Evolutionary conservation across 1,140 invertebrate species (phyloP).

Genomic region (Drosophila sproati): DNA sequence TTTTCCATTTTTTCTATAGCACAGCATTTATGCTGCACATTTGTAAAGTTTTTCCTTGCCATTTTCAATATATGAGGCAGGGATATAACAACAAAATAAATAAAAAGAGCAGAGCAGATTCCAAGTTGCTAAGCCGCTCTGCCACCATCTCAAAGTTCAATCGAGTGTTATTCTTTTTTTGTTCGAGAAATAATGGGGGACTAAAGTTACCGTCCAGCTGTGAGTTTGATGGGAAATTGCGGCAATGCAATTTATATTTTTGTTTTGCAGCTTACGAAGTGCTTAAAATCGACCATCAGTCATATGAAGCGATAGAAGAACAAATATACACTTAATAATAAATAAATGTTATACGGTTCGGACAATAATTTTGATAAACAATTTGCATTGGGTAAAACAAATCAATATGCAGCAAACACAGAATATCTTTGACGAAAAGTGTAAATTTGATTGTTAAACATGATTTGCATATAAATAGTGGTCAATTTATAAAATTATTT

Average conservation of each 20-base stretch:
- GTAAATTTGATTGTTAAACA: too few species aligned
- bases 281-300: neutral
- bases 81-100: slow-evolving; percentile 40
- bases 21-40: slow-evolving; percentile 44
- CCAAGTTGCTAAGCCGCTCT: slow-evolving; percentile 22
- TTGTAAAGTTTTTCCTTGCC: slow-evolving; percentile 58
- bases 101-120: slow-evolving; percentile 3
- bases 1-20: slow-evolving; percentile 1
- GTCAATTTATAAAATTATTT: too few species aligned
- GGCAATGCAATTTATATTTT: neutral
- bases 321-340: neutral
- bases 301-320: neutral
- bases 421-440: too few species aligned
- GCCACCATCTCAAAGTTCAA: slow-evolving; percentile 23
- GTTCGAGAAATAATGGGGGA: neutral
- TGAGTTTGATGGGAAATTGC: neutral
- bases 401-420: too few species aligned
- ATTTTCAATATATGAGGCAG: slow-evolving; percentile 54
- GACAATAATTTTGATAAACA: neutral
- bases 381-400: neutral
- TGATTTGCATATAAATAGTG: too few species aligned
- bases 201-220: neutral
- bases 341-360: too few species aligned
- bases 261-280: neutral
- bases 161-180: slow-evolving; percentile 10